Conservation (phyloP, 2,797 vertebrate species). For the Epinephelus coioides region DNA sequence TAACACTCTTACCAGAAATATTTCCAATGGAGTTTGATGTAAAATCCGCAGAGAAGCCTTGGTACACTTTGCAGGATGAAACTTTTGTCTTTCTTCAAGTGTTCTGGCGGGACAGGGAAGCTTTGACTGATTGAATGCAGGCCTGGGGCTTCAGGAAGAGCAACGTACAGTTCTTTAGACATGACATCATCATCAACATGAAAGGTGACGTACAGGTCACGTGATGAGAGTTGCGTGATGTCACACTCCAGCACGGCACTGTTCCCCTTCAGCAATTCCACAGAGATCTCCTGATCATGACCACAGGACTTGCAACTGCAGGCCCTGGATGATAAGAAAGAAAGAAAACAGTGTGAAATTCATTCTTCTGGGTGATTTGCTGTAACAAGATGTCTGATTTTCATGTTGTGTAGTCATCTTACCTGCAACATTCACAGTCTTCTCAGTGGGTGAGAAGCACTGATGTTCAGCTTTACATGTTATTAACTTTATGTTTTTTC, state of each 20-base stretch:
- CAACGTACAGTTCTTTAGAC: constrained; percentile 32
- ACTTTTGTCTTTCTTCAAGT: background rate
- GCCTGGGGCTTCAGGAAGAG: constrained; percentile 47
- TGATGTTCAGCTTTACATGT: no score
- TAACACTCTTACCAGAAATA: no score
- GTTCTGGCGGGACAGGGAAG: constrained; percentile 23
- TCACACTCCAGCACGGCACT: constrained; percentile 70
- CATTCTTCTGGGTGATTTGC: background rate
- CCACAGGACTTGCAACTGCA: constrained; percentile 33
- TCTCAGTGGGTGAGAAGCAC: background rate
- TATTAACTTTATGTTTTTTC: no score
- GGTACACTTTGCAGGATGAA: no score
- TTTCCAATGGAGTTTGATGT: no score
- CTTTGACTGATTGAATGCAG: constrained; percentile 53
- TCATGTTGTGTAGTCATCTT: background rate
- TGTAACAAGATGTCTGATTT: background rate
- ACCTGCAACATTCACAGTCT: constrained; percentile 46
- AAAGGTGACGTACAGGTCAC: constrained; percentile 71
- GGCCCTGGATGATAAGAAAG: constrained; percentile 48
- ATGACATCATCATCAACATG: background rate
- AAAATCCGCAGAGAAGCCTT: no score
- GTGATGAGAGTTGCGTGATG: constrained; percentile 57
- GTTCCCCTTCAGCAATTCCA: constrained; percentile 29
- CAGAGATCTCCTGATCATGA: constrained; percentile 71
- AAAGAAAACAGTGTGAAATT: background rate